Evolutionary conservation across 2,888 invertebrate species (phyloP).

Genomic region (Cybosia mesomella): DNA sequence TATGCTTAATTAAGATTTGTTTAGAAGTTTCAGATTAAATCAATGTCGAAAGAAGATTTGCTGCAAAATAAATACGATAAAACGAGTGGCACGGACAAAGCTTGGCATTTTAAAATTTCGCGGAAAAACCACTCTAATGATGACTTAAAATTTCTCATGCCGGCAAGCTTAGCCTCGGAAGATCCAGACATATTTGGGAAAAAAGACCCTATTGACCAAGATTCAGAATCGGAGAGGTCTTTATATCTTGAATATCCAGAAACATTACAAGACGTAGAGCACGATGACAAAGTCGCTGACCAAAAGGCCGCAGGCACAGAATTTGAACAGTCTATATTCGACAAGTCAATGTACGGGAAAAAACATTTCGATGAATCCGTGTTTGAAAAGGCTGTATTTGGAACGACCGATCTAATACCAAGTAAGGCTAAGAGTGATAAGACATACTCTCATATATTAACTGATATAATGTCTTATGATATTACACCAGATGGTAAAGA

Average conservation of each 20-base stretch:
- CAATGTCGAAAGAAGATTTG: background rate
- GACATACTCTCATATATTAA: background rate
- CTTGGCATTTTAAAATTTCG: no score
- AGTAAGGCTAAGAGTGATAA: background rate
- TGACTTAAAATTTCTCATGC: background rate
- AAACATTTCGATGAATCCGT: background rate
- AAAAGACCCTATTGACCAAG: background rate
- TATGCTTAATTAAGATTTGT: background rate
- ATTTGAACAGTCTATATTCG: constrained; percentile 13
- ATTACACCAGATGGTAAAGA: background rate
- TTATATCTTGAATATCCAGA: constrained; percentile 1
- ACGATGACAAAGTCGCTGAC: background rate
- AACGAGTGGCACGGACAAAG: background rate
- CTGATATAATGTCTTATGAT: constrained; percentile 14
- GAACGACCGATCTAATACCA: background rate
- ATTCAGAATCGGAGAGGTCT: background rate
- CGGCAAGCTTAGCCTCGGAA: background rate
- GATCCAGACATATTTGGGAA: background rate
- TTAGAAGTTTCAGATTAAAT: constrained; percentile 6
- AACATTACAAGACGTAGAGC: background rate
- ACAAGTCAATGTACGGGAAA: constrained; percentile 13
- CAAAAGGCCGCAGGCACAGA: background rate
- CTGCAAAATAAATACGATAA: background rate
- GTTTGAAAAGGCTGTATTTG: constrained; percentile 7
- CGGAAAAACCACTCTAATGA: background rate